A percentile compares a stretch with the other conserved stretches of the same genome.
Evolutionary conservation across 2,113 vertebrate genomes (phyloP).

Genomic region (Cyanoderma ruficeps): DNA sequence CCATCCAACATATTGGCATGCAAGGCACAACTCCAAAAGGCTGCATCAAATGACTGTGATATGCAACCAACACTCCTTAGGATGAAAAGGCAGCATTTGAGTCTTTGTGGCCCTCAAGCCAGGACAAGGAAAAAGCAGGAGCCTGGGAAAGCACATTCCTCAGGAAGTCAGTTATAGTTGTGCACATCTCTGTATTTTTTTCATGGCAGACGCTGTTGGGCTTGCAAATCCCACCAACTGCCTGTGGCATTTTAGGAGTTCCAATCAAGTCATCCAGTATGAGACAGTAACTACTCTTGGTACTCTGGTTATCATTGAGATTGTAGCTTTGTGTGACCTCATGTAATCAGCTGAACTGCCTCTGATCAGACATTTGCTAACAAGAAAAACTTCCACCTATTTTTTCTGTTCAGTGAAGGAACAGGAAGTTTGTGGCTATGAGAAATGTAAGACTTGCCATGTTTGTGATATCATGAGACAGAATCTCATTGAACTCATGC

Average conservation of each 20-base stretch:
- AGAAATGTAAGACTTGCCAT: neutral
- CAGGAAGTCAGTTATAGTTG: neutral
- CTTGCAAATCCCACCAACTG: neutral
- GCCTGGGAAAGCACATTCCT: neutral
- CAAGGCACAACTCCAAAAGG: neutral
- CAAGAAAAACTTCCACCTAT: neutral
- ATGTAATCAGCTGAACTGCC: neutral
- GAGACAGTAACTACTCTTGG: neutral
- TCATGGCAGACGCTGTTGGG: neutral
- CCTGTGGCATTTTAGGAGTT: neutral
- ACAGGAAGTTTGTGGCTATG: neutral
- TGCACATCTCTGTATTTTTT: neutral
- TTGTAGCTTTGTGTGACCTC: neutral
- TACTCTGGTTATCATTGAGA: conserved; percentile 1
- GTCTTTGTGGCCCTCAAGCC: neutral
- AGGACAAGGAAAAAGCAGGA: neutral
- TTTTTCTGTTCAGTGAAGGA: neutral
- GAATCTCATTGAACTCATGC: neutral
- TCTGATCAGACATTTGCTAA: neutral
- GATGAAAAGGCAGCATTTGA: neutral
- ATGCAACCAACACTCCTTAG: neutral
- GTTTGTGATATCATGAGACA: neutral
- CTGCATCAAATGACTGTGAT: neutral
- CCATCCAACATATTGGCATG: neutral
- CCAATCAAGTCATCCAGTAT: neutral